Evolutionary conservation across 2,888 invertebrate species (phyloP).

Genomic region (Andricus curvator): DNA sequence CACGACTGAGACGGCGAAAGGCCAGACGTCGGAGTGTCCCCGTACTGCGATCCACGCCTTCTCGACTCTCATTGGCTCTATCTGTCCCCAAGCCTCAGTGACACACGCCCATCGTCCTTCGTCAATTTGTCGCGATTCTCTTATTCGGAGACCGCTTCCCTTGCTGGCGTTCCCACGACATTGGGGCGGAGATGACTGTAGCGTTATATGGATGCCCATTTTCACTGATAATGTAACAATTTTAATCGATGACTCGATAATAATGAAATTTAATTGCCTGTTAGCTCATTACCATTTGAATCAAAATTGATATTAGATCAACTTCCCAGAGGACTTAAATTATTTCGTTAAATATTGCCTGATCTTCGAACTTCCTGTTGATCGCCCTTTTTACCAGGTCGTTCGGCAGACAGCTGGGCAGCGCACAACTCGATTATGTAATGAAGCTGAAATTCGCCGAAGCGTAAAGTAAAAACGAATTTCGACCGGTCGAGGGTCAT

Average conservation of each 20-base stretch:
- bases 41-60: conserved; percentile 54
- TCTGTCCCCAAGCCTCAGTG: conserved; percentile 69
- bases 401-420: conserved; percentile 69
- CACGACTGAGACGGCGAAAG: conserved; percentile 48
- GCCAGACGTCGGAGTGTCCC: conserved; percentile 53
- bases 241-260: neutral
- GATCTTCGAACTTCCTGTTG: conserved; percentile 34
- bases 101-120: conserved; percentile 68
- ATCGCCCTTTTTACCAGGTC: conserved; percentile 6
- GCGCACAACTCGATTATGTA: conserved; percentile 66
- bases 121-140: conserved; percentile 29
- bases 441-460: conserved; percentile 58
- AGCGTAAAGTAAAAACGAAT: conserved; percentile 49
- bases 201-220: neutral
- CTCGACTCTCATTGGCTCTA: conserved; percentile 67
- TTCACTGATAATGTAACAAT: neutral
- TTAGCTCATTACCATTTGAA: neutral
- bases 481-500: conserved; percentile 25
- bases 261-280: neutral
- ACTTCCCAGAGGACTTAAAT: conserved; percentile 1
- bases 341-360: conserved; percentile 25
- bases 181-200: conserved; percentile 12
- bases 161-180: conserved; percentile 20
- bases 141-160: conserved; percentile 11
- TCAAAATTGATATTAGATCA: neutral